Evolutionary conservation across 64 coral and sea anemone genomes (phyloP).

Genomic region (Exaiptasia diaphana): DNA sequence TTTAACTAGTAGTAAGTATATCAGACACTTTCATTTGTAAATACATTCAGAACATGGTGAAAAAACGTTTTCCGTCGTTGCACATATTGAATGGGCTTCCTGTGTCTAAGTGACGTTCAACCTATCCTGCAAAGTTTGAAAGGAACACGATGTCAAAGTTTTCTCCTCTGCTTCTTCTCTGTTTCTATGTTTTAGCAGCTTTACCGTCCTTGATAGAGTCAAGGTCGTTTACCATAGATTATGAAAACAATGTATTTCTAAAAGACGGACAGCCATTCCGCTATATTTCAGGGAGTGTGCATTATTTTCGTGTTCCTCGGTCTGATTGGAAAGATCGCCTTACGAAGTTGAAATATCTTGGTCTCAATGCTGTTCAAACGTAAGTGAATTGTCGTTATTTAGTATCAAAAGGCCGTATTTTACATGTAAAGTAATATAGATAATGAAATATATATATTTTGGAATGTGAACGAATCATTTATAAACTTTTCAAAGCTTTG

Average conservation of each 20-base stretch:
- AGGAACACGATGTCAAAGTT: no score
- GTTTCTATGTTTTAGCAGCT: neutral
- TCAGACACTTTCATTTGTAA: no score
- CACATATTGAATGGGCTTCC: neutral
- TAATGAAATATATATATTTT: no score
- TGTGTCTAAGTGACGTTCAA: no score
- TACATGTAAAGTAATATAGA: no score
- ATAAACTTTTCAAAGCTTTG: neutral
- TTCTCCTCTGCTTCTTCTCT: no score
- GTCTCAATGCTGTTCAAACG: constrained; percentile 83
- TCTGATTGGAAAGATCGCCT: constrained; percentile 85
- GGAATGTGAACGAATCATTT: no score
- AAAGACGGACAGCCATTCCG: constrained; percentile 95
- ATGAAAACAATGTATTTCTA: constrained; percentile 68
- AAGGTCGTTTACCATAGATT: constrained; percentile 90
- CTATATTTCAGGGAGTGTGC: constrained; percentile 90
- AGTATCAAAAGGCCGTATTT: no score
- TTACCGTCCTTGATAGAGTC: neutral
- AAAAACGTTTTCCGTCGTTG: no score
- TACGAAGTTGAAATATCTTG: constrained; percentile 71
- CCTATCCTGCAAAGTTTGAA: no score
- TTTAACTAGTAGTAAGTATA: no score
- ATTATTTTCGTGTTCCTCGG: constrained; percentile 79
- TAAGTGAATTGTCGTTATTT: constrained; percentile 8
- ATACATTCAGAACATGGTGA: no score